A percentile compares a stretch with the other conserved stretches of the same genome.
phyloP scores from a whole-genome alignment of 2,113 vertebrate species.

The Plecotus auritus region DNA sequence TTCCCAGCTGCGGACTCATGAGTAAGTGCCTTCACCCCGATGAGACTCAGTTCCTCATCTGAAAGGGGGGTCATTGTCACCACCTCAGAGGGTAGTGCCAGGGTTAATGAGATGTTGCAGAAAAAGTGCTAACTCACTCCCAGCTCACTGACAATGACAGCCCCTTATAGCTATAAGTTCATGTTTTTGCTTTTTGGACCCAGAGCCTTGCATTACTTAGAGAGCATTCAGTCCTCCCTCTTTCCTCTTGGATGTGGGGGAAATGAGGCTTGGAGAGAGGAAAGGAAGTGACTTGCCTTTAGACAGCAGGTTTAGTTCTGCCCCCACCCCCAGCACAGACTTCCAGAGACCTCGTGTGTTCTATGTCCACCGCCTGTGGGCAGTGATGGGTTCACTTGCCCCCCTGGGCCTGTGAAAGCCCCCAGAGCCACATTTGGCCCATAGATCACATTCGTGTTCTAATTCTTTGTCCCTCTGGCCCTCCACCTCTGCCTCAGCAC shows the following conservation, averaged over 20 bases:
- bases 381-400: neutral
- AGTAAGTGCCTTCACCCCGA: neutral
- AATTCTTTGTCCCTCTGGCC: neutral
- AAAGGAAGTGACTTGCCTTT: neutral
- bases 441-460: neutral
- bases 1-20: neutral
- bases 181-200: neutral
- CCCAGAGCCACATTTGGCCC: neutral
- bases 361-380: neutral
- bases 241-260: neutral
- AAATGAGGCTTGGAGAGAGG: neutral
- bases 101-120: neutral
- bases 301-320: neutral
- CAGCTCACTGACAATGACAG: neutral
- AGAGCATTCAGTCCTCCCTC: neutral
- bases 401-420: neutral
- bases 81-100: neutral
- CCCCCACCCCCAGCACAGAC: no score
- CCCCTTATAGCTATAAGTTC: neutral
- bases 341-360: neutral
- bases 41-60: neutral
- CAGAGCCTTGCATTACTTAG: neutral
- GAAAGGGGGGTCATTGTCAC: neutral
- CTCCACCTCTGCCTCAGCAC: neutral
- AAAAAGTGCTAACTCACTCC: neutral